A percentile compares a stretch with the other conserved stretches of the same genome.
Conservation (phyloP, 2,888 invertebrate genomes). For the Electrophaes corylata region DNA sequence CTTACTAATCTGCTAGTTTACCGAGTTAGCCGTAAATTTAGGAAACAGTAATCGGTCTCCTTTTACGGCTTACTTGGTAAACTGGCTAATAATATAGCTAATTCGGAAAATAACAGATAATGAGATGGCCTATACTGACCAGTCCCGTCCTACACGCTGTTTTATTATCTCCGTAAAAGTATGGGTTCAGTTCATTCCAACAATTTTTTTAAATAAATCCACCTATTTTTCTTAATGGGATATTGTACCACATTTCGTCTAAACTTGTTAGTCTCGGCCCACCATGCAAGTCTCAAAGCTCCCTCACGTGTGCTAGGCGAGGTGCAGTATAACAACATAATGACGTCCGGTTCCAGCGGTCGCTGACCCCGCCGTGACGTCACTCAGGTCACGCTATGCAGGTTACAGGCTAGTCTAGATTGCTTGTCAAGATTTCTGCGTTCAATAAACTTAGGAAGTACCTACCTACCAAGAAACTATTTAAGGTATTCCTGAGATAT, state of each 20-base stretch:
- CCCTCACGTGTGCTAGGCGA: slow-evolving; percentile 8
- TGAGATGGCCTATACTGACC: too few relatives aligned
- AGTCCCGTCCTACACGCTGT: too few relatives aligned
- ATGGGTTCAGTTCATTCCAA: too few relatives aligned
- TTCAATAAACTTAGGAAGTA: slow-evolving; percentile 11
- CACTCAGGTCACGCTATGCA: slow-evolving; percentile 51
- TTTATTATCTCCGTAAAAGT: too few relatives aligned
- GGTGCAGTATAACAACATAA: slow-evolving; percentile 26
- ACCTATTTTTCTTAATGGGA: too few relatives aligned
- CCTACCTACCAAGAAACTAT: neutral
- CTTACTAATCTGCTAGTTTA: too few relatives aligned
- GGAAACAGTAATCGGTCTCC: too few relatives aligned
- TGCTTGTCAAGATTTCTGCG: slow-evolving; percentile 23
- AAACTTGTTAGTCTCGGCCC: neutral
- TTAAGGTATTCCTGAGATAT: neutral
- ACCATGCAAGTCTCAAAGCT: slow-evolving; percentile 7
- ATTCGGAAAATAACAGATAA: too few relatives aligned
- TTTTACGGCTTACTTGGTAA: too few relatives aligned
- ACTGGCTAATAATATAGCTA: too few relatives aligned
- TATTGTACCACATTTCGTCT: neutral
- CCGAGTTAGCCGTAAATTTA: too few relatives aligned
- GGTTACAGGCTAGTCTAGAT: slow-evolving; percentile 44
- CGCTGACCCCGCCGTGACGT: slow-evolving; percentile 40
- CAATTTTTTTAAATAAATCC: too few relatives aligned
- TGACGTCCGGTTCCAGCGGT: slow-evolving; percentile 28